Evolutionary conservation across 1,140 invertebrate species (phyloP), one percentile per base, ranked within the genome.

Genomic region (Danaus plexippus): DNA sequence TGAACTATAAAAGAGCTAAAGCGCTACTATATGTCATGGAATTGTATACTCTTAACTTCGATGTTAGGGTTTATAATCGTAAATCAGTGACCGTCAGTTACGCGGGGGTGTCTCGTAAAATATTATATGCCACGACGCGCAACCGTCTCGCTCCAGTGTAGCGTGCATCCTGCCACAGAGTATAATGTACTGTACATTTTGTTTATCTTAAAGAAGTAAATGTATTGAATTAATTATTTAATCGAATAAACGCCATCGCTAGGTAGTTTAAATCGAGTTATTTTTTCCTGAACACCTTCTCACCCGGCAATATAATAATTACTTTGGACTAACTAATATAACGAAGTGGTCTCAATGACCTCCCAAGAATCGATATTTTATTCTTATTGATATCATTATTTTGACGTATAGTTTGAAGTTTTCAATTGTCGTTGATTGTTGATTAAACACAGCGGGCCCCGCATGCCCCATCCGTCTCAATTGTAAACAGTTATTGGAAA

Each of bases 401-500:
- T 32, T 32, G 22, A 32, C 22, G 7, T 3, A 32, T 32, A 32
- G 2, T 32, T 32, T 32, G 22, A 32, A 32, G 22, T 32, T 32
- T 32, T 32, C 22, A 75, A 71, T 77, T 71, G 66, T 67, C 52
- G 64, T 59, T 58, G 63, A 75, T 74, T 79, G 78, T 85, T 83
- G 67, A 80, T 82, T 76, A 83, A 78, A 82, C 79, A 81, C 66
- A 74, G 62, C 67, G 67, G 69, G 71, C 47, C 80, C 83, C 83
- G 83, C 80, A 86, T 86, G 69, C 69, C 61, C 73, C 72, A 61
- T 75, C 68, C 62, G 62, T 77, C 66, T 78, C 80, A 83, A 84
- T 85, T 86, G 80, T 81, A 73, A 76, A 80, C 76, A 74, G 73
- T 84, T 85, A 86, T 86, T 85, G 83, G 75, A 83, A 86, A 86